Evolutionary conservation across 2,888 invertebrate genomes (phyloP).

Genomic region (Netelia inedita): DNA sequence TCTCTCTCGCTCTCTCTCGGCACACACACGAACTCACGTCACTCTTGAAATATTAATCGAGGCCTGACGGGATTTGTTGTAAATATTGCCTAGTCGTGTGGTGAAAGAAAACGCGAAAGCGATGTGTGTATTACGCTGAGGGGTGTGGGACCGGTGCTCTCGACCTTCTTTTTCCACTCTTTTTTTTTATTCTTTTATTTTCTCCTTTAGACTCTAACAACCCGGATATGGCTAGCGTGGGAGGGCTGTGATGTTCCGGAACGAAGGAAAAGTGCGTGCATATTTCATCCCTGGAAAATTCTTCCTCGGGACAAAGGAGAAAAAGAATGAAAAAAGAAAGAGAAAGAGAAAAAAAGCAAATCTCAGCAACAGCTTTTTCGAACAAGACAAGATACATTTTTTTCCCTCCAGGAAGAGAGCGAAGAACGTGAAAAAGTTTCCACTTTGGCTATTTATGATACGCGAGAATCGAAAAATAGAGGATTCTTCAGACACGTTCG

Average conservation of each 20-base stretch:
- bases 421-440: too few species aligned
- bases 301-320: slow-evolving; percentile 4
- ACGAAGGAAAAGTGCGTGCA: slow-evolving; percentile 33
- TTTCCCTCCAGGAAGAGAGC: not conserved
- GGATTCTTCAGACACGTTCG: not conserved
- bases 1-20: not conserved
- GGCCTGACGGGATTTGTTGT: slow-evolving; percentile 35
- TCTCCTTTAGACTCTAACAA: slow-evolving; percentile 33
- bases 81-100: slow-evolving; percentile 30
- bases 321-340: slow-evolving; percentile 4
- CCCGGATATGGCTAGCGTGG: not conserved
- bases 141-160: too few species aligned
- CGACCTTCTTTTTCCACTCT: slow-evolving; percentile 19
- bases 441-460: not conserved
- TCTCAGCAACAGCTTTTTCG: not conserved
- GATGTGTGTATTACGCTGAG: not conserved
- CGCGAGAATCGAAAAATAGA: not conserved
- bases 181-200: not conserved
- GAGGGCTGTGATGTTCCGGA: slow-evolving; percentile 26
- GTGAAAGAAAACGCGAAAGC: slow-evolving; percentile 36
- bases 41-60: slow-evolving; percentile 46
- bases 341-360: slow-evolving; percentile 5
- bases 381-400: not conserved
- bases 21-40: not conserved
- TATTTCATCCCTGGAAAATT: slow-evolving; percentile 26